A percentile compares a stretch with the other conserved stretches of the same genome.
phyloP scores from a whole-genome alignment of 2,888 invertebrate species.

The Hypomecis atomaria region DNA sequence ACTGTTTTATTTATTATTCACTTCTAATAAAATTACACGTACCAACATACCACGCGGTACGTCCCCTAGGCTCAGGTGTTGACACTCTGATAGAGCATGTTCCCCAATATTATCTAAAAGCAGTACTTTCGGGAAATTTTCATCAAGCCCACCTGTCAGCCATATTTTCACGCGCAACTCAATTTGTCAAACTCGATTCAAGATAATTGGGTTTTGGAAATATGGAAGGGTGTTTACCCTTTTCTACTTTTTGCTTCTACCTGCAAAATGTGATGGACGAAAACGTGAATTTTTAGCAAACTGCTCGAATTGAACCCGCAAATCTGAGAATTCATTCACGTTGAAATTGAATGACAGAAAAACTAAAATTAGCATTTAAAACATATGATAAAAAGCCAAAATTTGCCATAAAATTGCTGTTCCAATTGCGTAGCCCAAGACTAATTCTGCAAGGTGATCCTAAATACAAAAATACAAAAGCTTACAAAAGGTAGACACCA shows the following conservation, averaged over 20 bases:
- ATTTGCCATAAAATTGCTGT: no score
- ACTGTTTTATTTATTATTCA: no score
- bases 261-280: constrained; percentile 15
- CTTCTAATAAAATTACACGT: no score
- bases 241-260: constrained; percentile 19
- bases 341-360: no score
- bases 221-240: constrained; percentile 19
- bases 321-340: no score
- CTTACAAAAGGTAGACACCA: no score
- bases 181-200: constrained; percentile 36
- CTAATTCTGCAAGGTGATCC: no score
- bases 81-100: constrained; percentile 20
- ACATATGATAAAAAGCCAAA: no score
- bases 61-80: constrained; percentile 25
- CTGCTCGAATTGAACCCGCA: neutral
- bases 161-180: constrained; percentile 31
- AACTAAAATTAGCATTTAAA: no score
- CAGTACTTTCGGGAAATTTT: constrained; percentile 18
- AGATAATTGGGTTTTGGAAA: constrained; percentile 27
- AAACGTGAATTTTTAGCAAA: constrained; percentile 1
- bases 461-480: no score
- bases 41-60: neutral
- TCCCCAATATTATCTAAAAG: constrained; percentile 22
- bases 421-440: no score
- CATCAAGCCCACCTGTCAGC: constrained; percentile 29